Base-by-base conservation (phyloP, 23 tunicate species). In the Oikopleura dioica region DNA sequence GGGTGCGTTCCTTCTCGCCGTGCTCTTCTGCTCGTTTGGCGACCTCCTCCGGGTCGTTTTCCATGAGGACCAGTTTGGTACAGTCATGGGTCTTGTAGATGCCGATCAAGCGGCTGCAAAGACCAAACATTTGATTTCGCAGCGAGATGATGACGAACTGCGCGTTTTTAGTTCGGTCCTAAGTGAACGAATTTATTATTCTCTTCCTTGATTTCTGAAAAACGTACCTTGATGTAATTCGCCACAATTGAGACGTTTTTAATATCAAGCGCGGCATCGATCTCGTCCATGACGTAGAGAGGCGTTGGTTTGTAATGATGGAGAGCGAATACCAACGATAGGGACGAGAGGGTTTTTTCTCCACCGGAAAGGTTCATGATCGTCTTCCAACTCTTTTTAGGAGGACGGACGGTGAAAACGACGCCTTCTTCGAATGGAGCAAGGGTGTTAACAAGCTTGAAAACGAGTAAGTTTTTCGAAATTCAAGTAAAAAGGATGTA, bases 351-450 rank as follows among this genome's bases (percentile, higher is more conserved):
- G 35, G 97, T 91, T 68, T 91, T 91, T 50, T 91, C 97, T 0
- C 97, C 97, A 21, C 97, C 97, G 0, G 97, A 91, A 1, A 91
- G 76, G 78, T 91, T 85, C 35, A 89, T 78, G 38, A 91, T 91
- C 63, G 80, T 91, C 68, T 91, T 91, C 97, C 97, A 91, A 0
- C 92, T 82, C 38, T 91, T 91, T 78, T 91, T 91, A 0, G 97
- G 97, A 23, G 97, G 97, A 37, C 97, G 75, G 0, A 91, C 97
- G 37, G 87, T 85, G 82, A 91, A 91, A 36, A 78, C 80, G 36
- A 91, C 85, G 30, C 97, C 97, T 68, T 91, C 97, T 4, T 86
- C 80, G 76, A 91, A 91, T 0, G 97, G 97, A 77, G 85, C 97
- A 35, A 91, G 80, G 0, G 97, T 84, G 77, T 91, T 91, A 50